A percentile compares a stretch with the other conserved stretches of the same genome.
phyloP scores from a whole-genome alignment of 1,140 invertebrate genomes.

The Drosophila biarmipes region DNA sequence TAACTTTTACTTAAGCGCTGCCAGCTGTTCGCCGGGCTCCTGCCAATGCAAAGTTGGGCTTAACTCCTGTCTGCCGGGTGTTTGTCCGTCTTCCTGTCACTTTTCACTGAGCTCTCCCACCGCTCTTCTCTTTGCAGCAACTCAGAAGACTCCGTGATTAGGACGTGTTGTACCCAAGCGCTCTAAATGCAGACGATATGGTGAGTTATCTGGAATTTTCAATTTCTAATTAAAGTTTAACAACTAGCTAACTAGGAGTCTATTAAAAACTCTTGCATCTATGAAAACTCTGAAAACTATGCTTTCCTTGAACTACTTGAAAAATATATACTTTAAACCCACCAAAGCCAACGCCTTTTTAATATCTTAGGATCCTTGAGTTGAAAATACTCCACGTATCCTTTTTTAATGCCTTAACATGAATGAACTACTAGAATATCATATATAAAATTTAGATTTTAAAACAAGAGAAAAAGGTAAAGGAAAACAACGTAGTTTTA shows the following conservation, averaged over 20 bases:
- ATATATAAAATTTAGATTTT: too few species aligned
- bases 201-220: slow-evolving; percentile 50
- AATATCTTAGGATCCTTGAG: too few species aligned
- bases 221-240: not conserved
- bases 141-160: slow-evolving; percentile 78
- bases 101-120: slow-evolving; percentile 17
- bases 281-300: too few species aligned
- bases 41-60: slow-evolving; percentile 14
- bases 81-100: slow-evolving; percentile 4
- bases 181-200: slow-evolving; percentile 84
- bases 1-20: slow-evolving; percentile 48
- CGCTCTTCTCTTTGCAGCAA: slow-evolving; percentile 63
- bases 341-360: too few species aligned
- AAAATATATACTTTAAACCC: too few species aligned
- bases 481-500: too few species aligned
- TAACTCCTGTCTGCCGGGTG: slow-evolving; percentile 15
- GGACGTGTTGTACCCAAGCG: slow-evolving; percentile 84
- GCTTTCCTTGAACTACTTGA: not conserved
- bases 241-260: not conserved
- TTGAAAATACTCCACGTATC: too few species aligned
- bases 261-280: too few species aligned
- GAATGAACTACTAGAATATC: too few species aligned
- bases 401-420: too few species aligned
- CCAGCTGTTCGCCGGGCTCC: slow-evolving; percentile 31
- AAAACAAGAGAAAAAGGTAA: too few species aligned